phyloP scores from a whole-genome alignment of 2,797 vertebrate species.

The Lates japonicus region DNA sequence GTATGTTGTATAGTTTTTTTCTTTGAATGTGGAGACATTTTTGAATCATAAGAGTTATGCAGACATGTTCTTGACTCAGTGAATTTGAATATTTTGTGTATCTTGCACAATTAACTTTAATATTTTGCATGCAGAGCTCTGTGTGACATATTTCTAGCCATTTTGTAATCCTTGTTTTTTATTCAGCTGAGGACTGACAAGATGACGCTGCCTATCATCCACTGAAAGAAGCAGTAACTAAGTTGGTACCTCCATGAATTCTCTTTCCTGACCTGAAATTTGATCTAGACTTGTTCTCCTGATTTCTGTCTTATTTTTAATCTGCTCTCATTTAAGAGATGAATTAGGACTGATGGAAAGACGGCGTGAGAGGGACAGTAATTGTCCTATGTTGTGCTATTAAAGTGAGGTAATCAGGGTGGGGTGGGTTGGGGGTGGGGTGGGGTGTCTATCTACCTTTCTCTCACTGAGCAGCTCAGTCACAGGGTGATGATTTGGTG shows the following conservation, averaged over 20 bases:
- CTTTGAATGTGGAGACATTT: not conserved
- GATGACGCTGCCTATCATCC: not conserved
- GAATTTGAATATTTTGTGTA: not conserved
- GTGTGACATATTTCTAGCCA: not conserved
- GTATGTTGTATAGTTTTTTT: too few relatives aligned
- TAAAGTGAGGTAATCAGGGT: slow-evolving; percentile 45
- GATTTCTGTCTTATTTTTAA: not conserved
- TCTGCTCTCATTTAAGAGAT: slow-evolving; percentile 27
- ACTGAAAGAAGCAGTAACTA: not conserved
- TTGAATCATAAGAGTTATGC: not conserved
- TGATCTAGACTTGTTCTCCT: not conserved
- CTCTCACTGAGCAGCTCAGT: slow-evolving; percentile 42
- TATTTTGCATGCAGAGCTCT: not conserved
- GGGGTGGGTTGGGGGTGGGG: slow-evolving; percentile 1
- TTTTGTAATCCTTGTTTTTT: not conserved
- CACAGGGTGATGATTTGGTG: slow-evolving; percentile 54
- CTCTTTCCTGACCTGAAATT: not conserved
- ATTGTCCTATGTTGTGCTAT: slow-evolving; percentile 35
- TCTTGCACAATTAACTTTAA: not conserved
- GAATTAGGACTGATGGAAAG: slow-evolving; percentile 45
- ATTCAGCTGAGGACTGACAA: not conserved
- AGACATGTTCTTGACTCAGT: not conserved
- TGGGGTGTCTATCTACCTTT: slow-evolving; percentile 48
- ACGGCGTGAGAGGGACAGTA: slow-evolving; percentile 24
- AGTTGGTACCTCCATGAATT: not conserved